Percentiles rank a stretch among this genome's conserved stretches.
These are phyloP conservation scores for Lynx canadensis DNA, from an alignment of 2,113 vertebrate genomes.

Conservation along the genomic window DNA sequence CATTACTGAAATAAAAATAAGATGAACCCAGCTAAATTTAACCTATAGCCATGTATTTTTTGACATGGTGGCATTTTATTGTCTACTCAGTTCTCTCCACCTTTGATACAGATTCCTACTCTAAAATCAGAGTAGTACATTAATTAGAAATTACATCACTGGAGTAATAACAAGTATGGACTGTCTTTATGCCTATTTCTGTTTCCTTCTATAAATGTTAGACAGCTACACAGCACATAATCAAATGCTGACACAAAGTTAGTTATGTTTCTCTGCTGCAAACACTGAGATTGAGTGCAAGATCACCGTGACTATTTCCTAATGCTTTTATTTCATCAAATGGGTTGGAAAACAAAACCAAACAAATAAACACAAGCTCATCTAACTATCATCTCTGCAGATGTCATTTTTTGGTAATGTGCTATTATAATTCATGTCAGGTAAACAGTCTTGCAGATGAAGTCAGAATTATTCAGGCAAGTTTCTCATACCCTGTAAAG, in stretches of 20 bases:
- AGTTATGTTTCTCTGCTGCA: conserved; percentile 31
- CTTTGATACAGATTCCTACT: not conserved
- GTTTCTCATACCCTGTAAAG: conserved; percentile 66
- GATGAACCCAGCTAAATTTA: not conserved
- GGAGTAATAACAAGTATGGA: not conserved
- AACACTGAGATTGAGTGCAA: conserved; percentile 45
- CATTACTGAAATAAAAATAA: not conserved
- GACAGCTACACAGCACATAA: not conserved
- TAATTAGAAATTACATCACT: conserved; percentile 13
- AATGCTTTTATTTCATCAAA: conserved; percentile 75
- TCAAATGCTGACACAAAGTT: conserved; percentile 11
- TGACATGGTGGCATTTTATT: not conserved
- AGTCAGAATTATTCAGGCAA: conserved; percentile 74
- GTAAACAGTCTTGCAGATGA: conserved; percentile 74
- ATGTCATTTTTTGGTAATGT: conserved; percentile 73
- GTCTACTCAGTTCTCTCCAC: not conserved
- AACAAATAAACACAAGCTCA: conserved; percentile 80
- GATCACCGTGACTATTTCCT: conserved; percentile 57
- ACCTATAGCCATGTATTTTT: conserved; percentile 6
- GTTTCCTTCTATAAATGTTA: not conserved
- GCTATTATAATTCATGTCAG: conserved; percentile 81
- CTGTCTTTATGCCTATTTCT: not conserved
- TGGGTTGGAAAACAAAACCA: conserved; percentile 77
- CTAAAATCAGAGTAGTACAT: conserved; percentile 19
- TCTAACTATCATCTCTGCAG: conserved; percentile 80